phyloP scores from a whole-genome alignment of 2,888 invertebrate genomes.

The Aspidiotus rigidus region DNA sequence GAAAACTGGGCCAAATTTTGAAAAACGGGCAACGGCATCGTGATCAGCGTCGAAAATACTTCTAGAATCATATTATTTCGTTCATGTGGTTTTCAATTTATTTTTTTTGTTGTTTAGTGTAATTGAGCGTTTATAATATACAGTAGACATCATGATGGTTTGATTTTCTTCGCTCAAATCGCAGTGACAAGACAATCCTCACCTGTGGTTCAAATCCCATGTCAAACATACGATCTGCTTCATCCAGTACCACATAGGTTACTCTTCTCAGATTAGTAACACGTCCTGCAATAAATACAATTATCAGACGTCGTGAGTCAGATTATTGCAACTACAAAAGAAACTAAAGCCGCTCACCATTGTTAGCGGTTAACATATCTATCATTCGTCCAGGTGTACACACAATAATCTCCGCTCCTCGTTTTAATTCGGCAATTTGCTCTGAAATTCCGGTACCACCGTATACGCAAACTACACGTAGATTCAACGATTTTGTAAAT shows the following conservation, averaged over 20 bases:
- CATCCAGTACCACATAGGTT: slow-evolving; percentile 95
- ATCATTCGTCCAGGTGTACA: slow-evolving; percentile 99
- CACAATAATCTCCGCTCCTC: slow-evolving; percentile 96
- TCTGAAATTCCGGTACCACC: slow-evolving; percentile 96
- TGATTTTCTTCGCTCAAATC: no score
- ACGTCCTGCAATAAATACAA: slow-evolving; percentile 45
- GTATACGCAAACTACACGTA: slow-evolving; percentile 92
- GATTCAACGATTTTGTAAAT: slow-evolving; percentile 77
- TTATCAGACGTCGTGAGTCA: neutral
- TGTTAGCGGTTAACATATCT: slow-evolving; percentile 98
- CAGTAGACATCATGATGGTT: no score
- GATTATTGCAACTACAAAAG: neutral
- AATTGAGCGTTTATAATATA: no score
- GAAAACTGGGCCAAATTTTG: no score
- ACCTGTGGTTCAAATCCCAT: slow-evolving; percentile 97
- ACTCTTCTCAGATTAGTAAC: slow-evolving; percentile 95
- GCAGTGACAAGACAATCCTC: neutral
- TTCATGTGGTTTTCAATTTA: no score
- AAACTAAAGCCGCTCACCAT: slow-evolving; percentile 49
- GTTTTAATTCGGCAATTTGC: slow-evolving; percentile 79
- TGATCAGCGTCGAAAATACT: no score
- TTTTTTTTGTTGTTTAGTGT: no score
- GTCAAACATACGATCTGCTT: slow-evolving; percentile 99
- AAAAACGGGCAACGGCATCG: no score
- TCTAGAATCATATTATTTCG: no score